Base-by-base conservation (phyloP, 2,797 vertebrate species). In the Rhinophrynus dorsalis region DNA sequence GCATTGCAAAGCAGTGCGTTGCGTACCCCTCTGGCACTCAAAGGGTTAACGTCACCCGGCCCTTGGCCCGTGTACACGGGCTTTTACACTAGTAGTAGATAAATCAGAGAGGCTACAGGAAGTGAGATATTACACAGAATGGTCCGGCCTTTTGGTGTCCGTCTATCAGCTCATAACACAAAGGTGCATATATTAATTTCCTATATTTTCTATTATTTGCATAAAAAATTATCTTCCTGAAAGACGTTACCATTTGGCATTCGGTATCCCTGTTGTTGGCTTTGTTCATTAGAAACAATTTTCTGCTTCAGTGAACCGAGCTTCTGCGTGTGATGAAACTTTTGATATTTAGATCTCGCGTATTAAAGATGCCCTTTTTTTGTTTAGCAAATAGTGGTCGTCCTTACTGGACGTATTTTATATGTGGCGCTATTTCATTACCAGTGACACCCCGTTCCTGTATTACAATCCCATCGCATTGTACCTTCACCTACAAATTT, bases 241-340 rank as follows among this genome's bases (percentile, higher is more conserved):
- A 63, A 71, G 68, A 71, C 18, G 52, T 35, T 63, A 64, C 56
- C 69, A 65, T 65, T 72, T 72, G 69, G 52, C 63, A 72, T 64
- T 65, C 69, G 59, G 69, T 63, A 51, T 58, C 35, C 54, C 57
- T 65, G 69, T 72, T 62, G 69, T 65, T 65, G 61, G 51, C 61
- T 72, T 72, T 65, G 69, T 72, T 72, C 61, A 72, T 72, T 72
- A 72, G 69, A 72, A 72, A 65, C 61, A 65, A 72, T 72, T 65
- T 72, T 72, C 60, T 32, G 69, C 61, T 72, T 65, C 60, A 72
- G 29, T 65, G 69, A 65, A 37, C 69, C 47, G 45, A 65, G 61
- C 20, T 47, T 32, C 61, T 21, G 69, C 4, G 12, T 40, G 61
- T 40, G 60, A 72, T 65, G 69, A 52, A 72, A 65, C 32, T 58